These are phyloP conservation scores for Polyploca ridens DNA, from an alignment of 2,888 invertebrate genomes.

Conservation along the genomic window DNA sequence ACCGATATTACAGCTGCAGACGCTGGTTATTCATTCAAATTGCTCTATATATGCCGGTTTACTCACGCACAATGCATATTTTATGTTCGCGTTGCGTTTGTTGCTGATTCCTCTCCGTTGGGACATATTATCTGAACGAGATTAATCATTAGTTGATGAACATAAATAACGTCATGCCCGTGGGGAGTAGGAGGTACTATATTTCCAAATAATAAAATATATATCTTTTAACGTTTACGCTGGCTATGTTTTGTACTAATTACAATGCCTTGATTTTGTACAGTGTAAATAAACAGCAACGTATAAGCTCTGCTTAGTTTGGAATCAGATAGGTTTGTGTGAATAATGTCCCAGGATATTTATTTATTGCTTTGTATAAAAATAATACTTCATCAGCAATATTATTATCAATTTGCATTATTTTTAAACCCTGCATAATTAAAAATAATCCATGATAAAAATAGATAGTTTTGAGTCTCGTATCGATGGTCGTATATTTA, in stretches of 20 bases:
- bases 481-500: too few species aligned
- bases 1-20: conserved; percentile 61
- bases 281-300: too few species aligned
- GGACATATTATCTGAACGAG: conserved; percentile 1
- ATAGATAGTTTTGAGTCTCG: too few species aligned
- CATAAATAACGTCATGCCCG: neutral
- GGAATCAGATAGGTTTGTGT: too few species aligned
- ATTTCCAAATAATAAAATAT: neutral
- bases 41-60: conserved; percentile 35
- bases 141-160: conserved; percentile 2
- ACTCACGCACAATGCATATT: conserved; percentile 30
- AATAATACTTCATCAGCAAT: too few species aligned
- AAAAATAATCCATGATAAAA: too few species aligned
- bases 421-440: too few species aligned
- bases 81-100: conserved; percentile 20
- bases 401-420: too few species aligned
- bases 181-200: neutral
- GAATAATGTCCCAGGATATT: too few species aligned
- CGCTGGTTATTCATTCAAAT: conserved; percentile 64
- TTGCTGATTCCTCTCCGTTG: neutral
- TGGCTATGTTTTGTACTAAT: neutral
- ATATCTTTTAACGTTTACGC: neutral
- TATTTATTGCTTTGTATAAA: too few species aligned
- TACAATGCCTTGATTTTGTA: too few species aligned
- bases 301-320: too few species aligned